A percentile compares a stretch with the other conserved stretches of the same genome.
These are phyloP conservation scores for Spermophilus dauricus DNA, from an alignment of 2,113 vertebrate species.

Conservation along the genomic window DNA sequence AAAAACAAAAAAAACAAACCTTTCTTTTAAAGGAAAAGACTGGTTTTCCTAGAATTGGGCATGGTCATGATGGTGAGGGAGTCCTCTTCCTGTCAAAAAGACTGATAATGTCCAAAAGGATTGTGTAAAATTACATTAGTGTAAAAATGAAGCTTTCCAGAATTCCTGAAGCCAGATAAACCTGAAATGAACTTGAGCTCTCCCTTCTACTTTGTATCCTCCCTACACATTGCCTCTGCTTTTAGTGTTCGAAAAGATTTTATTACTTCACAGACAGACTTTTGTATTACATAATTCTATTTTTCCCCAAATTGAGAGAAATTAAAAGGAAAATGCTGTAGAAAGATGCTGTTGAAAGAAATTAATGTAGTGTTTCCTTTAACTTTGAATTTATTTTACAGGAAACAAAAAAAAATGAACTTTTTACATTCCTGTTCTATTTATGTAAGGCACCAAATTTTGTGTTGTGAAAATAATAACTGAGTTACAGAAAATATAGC, in stretches of 20 bases:
- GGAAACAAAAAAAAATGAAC: neutral
- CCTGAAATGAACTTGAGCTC: constrained; percentile 84
- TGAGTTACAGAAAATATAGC: neutral
- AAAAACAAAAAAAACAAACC: constrained; percentile 1
- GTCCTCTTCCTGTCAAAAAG: constrained; percentile 79
- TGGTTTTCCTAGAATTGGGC: constrained; percentile 85
- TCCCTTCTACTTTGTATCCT: neutral
- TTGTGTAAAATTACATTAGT: constrained; percentile 88
- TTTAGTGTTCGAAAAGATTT: neutral
- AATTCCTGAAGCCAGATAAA: constrained; percentile 85
- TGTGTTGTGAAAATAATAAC: neutral
- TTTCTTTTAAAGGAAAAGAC: constrained; percentile 77
- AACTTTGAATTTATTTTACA: neutral
- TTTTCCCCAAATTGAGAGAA: constrained; percentile 48
- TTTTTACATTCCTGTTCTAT: constrained; percentile 21
- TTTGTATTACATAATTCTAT: constrained; percentile 10
- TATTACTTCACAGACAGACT: constrained; percentile 68
- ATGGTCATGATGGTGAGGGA: constrained; percentile 79
- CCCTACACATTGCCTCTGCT: neutral
- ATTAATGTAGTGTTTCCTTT: neutral
- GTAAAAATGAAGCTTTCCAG: constrained; percentile 75
- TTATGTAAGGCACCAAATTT: neutral
- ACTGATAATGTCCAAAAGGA: constrained; percentile 86
- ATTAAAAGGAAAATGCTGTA: constrained; percentile 49
- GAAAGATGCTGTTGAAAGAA: neutral